A percentile compares a stretch with the other conserved stretches of the same genome.
Evolutionary conservation across 2,888 invertebrate genomes (phyloP).

Genomic region (Periphyllus acericola): DNA sequence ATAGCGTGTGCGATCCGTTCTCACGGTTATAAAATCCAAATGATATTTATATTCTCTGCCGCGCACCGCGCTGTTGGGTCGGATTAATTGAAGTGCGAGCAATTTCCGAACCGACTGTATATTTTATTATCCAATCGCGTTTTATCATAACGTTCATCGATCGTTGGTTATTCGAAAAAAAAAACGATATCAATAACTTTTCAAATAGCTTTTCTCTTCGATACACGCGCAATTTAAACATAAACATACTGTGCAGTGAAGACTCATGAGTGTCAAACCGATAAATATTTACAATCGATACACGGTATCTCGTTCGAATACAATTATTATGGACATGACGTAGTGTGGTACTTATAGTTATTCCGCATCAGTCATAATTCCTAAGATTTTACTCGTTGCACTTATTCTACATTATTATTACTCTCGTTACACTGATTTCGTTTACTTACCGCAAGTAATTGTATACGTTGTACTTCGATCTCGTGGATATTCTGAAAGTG

Average conservation of each 20-base stretch:
- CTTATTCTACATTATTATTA: no score
- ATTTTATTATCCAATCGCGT: neutral
- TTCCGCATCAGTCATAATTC: no score
- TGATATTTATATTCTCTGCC: slow-evolving; percentile 5
- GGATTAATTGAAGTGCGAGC: neutral
- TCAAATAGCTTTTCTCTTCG: neutral
- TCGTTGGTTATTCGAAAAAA: neutral
- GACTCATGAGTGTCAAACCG: neutral
- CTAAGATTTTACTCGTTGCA: no score
- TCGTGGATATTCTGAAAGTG: no score
- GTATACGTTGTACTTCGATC: no score
- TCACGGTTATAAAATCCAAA: slow-evolving; percentile 31
- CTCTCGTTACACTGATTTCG: no score
- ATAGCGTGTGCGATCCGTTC: neutral
- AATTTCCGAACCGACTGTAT: neutral
- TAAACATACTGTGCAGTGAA: neutral
- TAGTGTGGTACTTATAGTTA: no score
- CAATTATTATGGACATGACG: neutral
- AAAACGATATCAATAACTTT: neutral
- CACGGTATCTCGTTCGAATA: neutral
- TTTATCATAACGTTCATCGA: neutral
- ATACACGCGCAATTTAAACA: neutral
- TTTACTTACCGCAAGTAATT: no score
- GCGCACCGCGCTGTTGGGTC: neutral
- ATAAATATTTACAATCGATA: neutral